phyloP scores from a whole-genome alignment of 2,888 invertebrate genomes.

The Macrosiphum euphorbiae region DNA sequence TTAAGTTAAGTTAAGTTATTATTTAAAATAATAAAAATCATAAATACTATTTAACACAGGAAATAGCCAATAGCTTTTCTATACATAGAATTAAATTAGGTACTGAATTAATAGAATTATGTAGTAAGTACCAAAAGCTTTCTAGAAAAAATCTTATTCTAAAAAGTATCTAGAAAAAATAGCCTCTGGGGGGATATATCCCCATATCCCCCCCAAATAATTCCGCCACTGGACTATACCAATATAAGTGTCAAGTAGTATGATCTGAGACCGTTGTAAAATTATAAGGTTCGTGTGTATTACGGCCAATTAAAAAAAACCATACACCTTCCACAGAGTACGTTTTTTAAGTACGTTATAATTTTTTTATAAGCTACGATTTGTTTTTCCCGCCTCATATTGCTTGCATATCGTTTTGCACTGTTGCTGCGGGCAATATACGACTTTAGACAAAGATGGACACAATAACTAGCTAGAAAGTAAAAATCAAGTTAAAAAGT shows the following conservation, averaged over 20 bases:
- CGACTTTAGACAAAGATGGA: not conserved
- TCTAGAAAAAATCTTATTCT: no score
- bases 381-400: not conserved
- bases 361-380: not conserved
- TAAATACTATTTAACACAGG: no score
- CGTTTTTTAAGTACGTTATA: not conserved
- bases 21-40: no score
- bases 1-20: no score
- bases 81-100: no score
- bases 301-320: not conserved
- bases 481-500: not conserved
- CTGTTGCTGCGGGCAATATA: not conserved
- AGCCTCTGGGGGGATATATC: no score
- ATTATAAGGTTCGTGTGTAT: not conserved
- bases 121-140: no score
- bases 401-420: not conserved
- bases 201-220: no score
- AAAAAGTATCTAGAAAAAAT: no score
- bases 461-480: not conserved
- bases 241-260: not conserved
- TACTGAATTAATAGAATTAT: no score
- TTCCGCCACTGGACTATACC: no score
- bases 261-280: not conserved
- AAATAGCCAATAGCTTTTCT: no score
- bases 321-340: not conserved